Conservation (phyloP, 23 tunicate species). For the Halocynthia aurantium region DNA sequence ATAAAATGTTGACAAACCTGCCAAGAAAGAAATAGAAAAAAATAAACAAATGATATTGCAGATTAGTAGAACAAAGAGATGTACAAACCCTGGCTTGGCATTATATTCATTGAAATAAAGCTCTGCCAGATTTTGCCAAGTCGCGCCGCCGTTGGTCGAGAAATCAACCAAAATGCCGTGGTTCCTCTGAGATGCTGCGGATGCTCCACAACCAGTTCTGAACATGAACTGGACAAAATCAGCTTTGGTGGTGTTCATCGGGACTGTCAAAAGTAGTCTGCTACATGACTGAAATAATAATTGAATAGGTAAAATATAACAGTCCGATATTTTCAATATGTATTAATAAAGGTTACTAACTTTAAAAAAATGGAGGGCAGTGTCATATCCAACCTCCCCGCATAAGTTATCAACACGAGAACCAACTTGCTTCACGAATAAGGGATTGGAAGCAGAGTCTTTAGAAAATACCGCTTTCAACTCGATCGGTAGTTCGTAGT, state of each 20-base stretch:
- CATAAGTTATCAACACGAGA: constrained; percentile 49
- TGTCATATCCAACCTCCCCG: constrained; percentile 48
- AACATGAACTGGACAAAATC: constrained; percentile 82
- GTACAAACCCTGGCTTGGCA: constrained; percentile 26
- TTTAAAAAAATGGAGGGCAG: constrained; percentile 60
- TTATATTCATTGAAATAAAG: constrained; percentile 38
- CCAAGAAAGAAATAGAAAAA: background rate
- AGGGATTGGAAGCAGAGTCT: background rate
- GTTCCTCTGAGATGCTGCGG: constrained; percentile 12
- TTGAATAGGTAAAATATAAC: background rate
- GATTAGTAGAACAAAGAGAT: background rate
- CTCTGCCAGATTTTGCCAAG: constrained; percentile 52
- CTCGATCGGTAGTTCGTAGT: constrained; percentile 32
- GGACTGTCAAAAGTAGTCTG: constrained; percentile 42
- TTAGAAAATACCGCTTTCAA: constrained; percentile 46
- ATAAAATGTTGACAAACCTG: constrained; percentile 69
- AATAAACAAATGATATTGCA: background rate
- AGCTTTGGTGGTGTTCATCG: constrained; percentile 49
- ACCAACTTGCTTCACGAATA: constrained; percentile 42
- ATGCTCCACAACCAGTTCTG: constrained; percentile 46
- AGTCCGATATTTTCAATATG: constrained; percentile 6
- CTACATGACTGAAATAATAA: constrained; percentile 46
- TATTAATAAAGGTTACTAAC: constrained; percentile 18
- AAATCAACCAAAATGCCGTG: constrained; percentile 64
- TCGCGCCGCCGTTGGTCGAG: constrained; percentile 65